Conservation (phyloP, 2,113 vertebrate genomes). For the Gila orcuttii region DNA sequence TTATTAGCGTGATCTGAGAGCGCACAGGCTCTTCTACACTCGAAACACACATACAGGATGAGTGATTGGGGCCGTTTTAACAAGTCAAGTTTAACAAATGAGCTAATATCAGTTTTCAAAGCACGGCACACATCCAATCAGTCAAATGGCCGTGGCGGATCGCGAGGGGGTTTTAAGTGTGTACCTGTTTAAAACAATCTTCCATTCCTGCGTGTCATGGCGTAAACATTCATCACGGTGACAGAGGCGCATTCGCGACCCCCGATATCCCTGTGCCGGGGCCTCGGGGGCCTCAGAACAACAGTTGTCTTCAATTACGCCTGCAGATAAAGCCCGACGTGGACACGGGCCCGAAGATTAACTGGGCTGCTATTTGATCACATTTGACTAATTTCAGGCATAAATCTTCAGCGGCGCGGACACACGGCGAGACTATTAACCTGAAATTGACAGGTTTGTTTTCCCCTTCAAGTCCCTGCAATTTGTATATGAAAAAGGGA, state of each 20-base stretch:
- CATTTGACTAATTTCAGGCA: conserved; percentile 85
- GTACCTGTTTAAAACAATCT: conserved; percentile 82
- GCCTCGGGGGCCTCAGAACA: conserved; percentile 76
- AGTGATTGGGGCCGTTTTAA: conserved; percentile 71
- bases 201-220: conserved; percentile 61
- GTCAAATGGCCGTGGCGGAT: conserved; percentile 70
- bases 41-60: conserved; percentile 58
- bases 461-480: background rate
- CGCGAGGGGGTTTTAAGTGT: conserved; percentile 74
- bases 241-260: conserved; percentile 71
- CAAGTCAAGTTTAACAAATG: conserved; percentile 79
- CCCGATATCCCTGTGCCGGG: conserved; percentile 76
- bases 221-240: conserved; percentile 82
- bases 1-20: background rate
- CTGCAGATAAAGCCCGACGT: conserved; percentile 80
- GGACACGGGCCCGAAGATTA: conserved; percentile 80
- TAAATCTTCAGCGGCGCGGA: conserved; percentile 81
- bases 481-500: conserved; percentile 7
- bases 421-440: conserved; percentile 75
- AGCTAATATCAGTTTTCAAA: conserved; percentile 73
- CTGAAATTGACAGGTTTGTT: conserved; percentile 64
- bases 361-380: conserved; percentile 84
- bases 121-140: conserved; percentile 69
- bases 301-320: conserved; percentile 84
- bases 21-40: background rate